Evolutionary conservation across 2,113 vertebrate genomes (phyloP).

Genomic region (Muntiacus muntjak): DNA sequence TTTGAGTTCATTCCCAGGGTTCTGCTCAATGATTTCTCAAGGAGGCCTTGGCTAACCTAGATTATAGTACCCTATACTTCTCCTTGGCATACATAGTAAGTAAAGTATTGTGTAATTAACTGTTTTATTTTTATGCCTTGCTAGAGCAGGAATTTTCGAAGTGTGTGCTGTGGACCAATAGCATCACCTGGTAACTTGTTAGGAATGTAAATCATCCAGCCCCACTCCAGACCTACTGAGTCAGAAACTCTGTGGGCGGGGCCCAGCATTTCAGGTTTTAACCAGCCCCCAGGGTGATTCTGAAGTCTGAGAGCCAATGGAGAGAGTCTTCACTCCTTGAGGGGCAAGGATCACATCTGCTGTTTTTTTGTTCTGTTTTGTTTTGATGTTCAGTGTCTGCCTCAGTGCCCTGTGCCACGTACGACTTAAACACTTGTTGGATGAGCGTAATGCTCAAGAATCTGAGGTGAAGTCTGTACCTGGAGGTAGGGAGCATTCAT

Average conservation of each 20-base stretch:
- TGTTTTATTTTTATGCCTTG: neutral
- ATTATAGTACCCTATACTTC: neutral
- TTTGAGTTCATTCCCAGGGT: neutral
- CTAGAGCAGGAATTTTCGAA: neutral
- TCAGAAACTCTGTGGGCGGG: neutral
- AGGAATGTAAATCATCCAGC: neutral
- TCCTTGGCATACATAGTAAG: neutral
- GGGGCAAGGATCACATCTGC: neutral
- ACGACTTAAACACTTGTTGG: neutral
- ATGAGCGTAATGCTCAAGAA: neutral
- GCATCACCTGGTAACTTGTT: neutral
- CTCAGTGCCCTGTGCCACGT: neutral
- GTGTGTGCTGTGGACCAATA: neutral
- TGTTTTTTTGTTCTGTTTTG: neutral
- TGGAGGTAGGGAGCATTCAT: neutral
- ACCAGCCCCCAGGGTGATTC: neutral
- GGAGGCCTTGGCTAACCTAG: neutral
- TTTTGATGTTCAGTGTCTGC: neutral
- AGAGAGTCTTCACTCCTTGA: neutral
- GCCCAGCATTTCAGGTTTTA: neutral
- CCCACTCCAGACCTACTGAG: neutral
- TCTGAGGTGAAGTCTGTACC: neutral
- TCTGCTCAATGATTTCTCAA: neutral
- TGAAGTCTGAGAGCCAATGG: neutral
- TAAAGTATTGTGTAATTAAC: neutral